Base-by-base conservation (phyloP, 1,140 invertebrate genomes). In the Diachasmimorpha longicaudata region DNA sequence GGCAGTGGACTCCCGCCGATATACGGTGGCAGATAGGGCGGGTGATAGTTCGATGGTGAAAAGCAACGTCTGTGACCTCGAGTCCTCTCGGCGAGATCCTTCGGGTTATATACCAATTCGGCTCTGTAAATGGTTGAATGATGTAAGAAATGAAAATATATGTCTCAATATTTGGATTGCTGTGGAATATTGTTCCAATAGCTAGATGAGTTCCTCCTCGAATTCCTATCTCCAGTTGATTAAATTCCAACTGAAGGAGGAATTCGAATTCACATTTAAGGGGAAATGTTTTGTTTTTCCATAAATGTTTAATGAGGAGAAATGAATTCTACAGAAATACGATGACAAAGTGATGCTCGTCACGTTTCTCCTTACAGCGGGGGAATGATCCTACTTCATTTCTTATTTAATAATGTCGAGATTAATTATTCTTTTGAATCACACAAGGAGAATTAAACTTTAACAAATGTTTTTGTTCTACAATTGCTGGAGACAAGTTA, bases 1-100 rank as follows among this genome's bases (percentile, higher is more conserved):
- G 83, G 81, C 83, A 48, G 70, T 73, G 77, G 58, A 63, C 58
- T 63, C 58, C 23, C 58, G 11, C 19, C 5, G 21, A 63, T 25
- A 23, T 63, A 31, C 58, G 13, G 19, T 69, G 11, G 36, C 39
- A 25, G 74, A 67, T 46, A 74, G 37, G 44, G 63, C 36, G 44
- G 31, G 44, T 75, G 31, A 42, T 55, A 69, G 4, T 69, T 58
- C 37, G 72, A 37, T 67, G 72, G 55, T 74, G 72, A 70, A 75
- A 69, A 63, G 44, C 68, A 39, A 58, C 31, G 74, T 70, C 52
- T 52, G 74, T 75, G 74, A 75, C 73, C 73, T 75, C 73, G 37
- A 68, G 19, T 75, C 13, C 39, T 52, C 48, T 52, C 14, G 2
- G n/a, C 14, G 48, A 52, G n/a, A 52, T 63, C 19, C 52, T 63